A percentile compares a stretch with the other conserved stretches of the same genome.
phyloP scores from a whole-genome alignment of 1,140 invertebrate species.

The Drosophila quadrilineata region DNA sequence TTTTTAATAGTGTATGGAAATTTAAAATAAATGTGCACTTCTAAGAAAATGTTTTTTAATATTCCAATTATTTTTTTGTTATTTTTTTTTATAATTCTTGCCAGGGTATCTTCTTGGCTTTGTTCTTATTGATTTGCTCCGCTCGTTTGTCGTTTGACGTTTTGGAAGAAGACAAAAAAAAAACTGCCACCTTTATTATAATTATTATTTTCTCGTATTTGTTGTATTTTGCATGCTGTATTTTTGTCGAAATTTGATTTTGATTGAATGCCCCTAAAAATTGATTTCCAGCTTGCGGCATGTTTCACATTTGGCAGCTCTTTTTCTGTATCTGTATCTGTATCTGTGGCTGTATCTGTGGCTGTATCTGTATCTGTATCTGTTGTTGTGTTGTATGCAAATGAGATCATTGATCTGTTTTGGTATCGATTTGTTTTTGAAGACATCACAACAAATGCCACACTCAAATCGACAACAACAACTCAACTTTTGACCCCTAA shows the following conservation, averaged over 20 bases:
- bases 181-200: conserved; percentile 28
- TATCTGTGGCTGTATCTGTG: no score
- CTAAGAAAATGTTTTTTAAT: background rate
- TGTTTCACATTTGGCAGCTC: conserved; percentile 68
- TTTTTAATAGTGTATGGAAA: no score
- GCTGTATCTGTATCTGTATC: no score
- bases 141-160: conserved; percentile 26
- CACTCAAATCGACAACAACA: no score
- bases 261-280: conserved; percentile 46
- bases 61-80: background rate
- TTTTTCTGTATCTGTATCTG: conserved; percentile 3
- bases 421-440: conserved; percentile 76
- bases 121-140: background rate
- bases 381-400: conserved; percentile 61
- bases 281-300: conserved; percentile 66
- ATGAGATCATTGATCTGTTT: conserved; percentile 79
- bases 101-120: conserved; percentile 33
- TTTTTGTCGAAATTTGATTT: conserved; percentile 47
- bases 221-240: conserved; percentile 25
- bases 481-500: conserved; percentile 72
- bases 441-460: conserved; percentile 40
- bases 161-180: no score
- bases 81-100: no score
- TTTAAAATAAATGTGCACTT: background rate
- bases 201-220: conserved; percentile 8